Evolutionary conservation across 2,888 invertebrate species (phyloP), one percentile per base, ranked within the genome.

Genomic region (Epirrhoe alternata): DNA sequence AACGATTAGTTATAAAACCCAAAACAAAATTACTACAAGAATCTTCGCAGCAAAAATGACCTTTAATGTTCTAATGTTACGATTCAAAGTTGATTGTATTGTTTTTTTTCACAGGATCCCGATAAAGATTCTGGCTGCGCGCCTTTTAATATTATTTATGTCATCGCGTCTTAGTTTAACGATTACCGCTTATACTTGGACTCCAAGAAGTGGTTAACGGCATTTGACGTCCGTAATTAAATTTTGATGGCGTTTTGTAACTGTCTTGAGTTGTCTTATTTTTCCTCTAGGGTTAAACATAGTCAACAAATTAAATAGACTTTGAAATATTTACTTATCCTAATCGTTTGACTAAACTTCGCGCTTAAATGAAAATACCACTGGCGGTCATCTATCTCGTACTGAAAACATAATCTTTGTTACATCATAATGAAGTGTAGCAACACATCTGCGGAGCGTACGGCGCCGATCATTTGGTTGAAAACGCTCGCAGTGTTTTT

Each of bases 111-210:
- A 56, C 64, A 69, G 70, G 66, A 71, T 67, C 51, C 61, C 59
- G 51, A 68, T 77, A 76, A 79, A 82, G 77, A 82, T 84, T 84
- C 83, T 86, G 81, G 81, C 81, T 82, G 76, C 81, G 78, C 79
- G 78, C 79, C 85, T 86, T 83, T 72, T 72, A 78, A 87, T 87
- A 89, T 89, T 86, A 90, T 91, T 90, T 89, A 89, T 89, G 89
- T 88, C 88, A 86, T 80, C 86, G 85, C 80, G 79, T 83, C 83
- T 80, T 83, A 80, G 82, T 71, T 86, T 86, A 85, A 75, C 69
- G 75, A 70, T 73, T 70, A 67, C 70, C 59, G 76, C 73, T 42
- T 42, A 12, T 12, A 42, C 38, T 42, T 42, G 38, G 12, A 12
- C 12, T 42, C 4, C 10, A 12, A 10, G 12, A 42, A 12, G 3